Evolutionary conservation across 2,113 vertebrate species (phyloP), one percentile per base, ranked within the genome.

Genomic region (Prionailurus viverrinus): DNA sequence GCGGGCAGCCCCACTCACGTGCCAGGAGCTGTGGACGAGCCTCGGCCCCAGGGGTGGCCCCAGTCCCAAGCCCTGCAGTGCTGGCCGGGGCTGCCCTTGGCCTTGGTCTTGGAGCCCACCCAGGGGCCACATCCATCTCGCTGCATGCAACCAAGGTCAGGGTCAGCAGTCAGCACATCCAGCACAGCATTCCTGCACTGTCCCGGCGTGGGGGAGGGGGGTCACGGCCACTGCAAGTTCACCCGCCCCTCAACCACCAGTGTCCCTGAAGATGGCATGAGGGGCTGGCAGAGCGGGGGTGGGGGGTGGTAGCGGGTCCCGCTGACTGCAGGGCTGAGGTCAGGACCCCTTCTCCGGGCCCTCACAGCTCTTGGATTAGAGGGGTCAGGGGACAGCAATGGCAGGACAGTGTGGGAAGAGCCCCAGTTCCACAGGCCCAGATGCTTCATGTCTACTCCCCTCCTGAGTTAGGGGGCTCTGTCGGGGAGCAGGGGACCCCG

Each of bases 381-480:
- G 41, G 51, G 27, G n/a, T 33, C 29, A 25, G 21, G 45, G 33
- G n/a, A 61, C 13, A 9, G 33, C 27, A 27, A 2, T 4, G 15
- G 55, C 8, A 9, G n/a, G n/a, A 39, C 33, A 16, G 10, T 1
- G 10, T 15, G 29, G 39, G 19, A 31, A 29, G 33, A n/a, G 80
- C 23, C 39, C 16, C 18, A 0, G 3, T 29, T 21, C 11, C 4
- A 45, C 18, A 14, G 39, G 29, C 53, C 39, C n/a, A 21, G 66
- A 18, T 0, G 6, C n/a, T 11, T 31, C 41, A 3, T 0, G 31
- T 29, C 29, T 5, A 5, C 31, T 4, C 68, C 45, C 78, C 6
- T 61, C 71, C 79, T 39, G 41, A 39, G 11, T 7, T 0, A 0
- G 12, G 31, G 29, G 19, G 66, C 15, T 36, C 25, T 27, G 0